Evolutionary conservation across 2,888 invertebrate genomes (phyloP).

Genomic region (Teleiodes luculella): DNA sequence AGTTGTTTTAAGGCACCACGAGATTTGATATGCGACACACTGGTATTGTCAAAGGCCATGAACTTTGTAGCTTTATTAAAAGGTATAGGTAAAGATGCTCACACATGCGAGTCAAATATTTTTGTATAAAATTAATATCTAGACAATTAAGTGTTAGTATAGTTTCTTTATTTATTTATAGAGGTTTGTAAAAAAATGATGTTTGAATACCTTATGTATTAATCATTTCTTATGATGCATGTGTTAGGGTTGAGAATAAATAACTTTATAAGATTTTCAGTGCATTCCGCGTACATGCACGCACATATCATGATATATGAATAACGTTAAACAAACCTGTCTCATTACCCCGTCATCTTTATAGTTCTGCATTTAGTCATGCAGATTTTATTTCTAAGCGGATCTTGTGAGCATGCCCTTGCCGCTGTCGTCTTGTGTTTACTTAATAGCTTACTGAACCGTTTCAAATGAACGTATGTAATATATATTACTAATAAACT

Average conservation of each 20-base stretch:
- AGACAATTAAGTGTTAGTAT: too few relatives aligned
- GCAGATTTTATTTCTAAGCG: slow-evolving; percentile 32
- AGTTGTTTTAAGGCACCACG: background rate
- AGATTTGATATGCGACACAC: background rate
- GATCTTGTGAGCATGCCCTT: slow-evolving; percentile 38
- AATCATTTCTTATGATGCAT: too few relatives aligned
- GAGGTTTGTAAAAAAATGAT: too few relatives aligned
- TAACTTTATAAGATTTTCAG: background rate
- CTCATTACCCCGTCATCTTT: slow-evolving; percentile 27
- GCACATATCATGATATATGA: background rate
- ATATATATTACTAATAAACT: background rate
- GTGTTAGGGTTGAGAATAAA: too few relatives aligned
- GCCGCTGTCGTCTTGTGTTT: slow-evolving; percentile 32
- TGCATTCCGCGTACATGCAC: background rate
- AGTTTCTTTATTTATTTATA: too few relatives aligned
- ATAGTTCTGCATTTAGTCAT: slow-evolving; percentile 32
- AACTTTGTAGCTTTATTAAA: background rate
- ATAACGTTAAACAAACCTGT: slow-evolving; percentile 18
- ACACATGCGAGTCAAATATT: too few relatives aligned
- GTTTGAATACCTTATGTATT: too few relatives aligned
- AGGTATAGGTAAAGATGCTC: too few relatives aligned
- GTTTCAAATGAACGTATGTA: slow-evolving; percentile 18
- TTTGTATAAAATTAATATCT: too few relatives aligned
- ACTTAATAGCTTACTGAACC: slow-evolving; percentile 34
- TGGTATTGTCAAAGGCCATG: background rate